Percentiles rank a stretch among this genome's conserved stretches.
phyloP scores from a whole-genome alignment of 2,888 invertebrate genomes.

The Hypercompe scribonia region DNA sequence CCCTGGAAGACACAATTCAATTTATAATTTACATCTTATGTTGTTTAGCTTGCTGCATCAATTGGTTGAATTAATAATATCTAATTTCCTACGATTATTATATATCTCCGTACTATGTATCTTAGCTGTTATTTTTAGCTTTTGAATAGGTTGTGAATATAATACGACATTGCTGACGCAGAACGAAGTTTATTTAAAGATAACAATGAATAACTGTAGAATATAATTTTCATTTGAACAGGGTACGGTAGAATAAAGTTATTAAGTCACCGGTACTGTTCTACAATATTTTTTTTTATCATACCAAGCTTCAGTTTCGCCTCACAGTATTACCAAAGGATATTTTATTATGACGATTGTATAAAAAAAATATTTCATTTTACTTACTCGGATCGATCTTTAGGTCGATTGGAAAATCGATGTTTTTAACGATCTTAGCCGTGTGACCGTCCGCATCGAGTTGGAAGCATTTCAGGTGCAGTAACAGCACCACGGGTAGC shows the following conservation, averaged over 20 bases:
- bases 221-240: background rate
- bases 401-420: conserved; percentile 95
- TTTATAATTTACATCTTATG: background rate
- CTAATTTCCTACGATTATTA: no score
- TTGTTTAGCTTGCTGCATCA: background rate
- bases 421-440: conserved; percentile 96
- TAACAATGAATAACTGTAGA: background rate
- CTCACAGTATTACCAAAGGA: no score
- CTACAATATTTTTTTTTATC: background rate
- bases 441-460: conserved; percentile 95
- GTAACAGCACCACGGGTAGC: conserved; percentile 94
- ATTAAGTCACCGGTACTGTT: background rate
- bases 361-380: conserved; percentile 5
- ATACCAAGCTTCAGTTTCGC: no score
- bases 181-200: background rate
- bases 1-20: background rate
- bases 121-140: background rate
- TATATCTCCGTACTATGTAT: background rate
- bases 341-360: no score
- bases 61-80: no score
- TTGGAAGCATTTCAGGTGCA: conserved; percentile 98
- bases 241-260: background rate
- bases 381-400: conserved; percentile 94
- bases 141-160: background rate
- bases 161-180: background rate